Base-by-base conservation (phyloP, 1,140 invertebrate species). In the Anadara kagoshimensis region DNA sequence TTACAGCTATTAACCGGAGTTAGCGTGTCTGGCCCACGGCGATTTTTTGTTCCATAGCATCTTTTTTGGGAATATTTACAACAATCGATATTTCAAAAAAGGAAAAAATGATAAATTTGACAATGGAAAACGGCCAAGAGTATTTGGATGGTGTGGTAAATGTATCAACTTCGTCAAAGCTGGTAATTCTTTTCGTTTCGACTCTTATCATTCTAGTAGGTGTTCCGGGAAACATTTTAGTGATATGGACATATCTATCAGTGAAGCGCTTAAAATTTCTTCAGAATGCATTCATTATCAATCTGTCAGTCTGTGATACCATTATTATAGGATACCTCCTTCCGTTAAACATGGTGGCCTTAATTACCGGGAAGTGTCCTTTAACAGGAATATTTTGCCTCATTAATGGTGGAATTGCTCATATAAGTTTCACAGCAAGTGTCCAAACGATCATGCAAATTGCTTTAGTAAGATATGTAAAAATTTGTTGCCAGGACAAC, bases 301-400 rank as follows among this genome's bases (percentile, higher is more conserved):
- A 29, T 24, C 12, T 68, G 4, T 12, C 66, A 0, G 20, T 59
- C 10, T 54, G 57, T 5, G 66, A 68, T 59, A 54, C 53, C 12
- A 14, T 68, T n/a, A 68, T 68, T 5, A 49, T 47, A n/a, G 66
- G 66, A 29, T 68, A 68, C 29, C 45, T 68, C 4, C 29, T 68
- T 12, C 56, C 66, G 22, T 26, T 58, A 11, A 68, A 58, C 24
- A 47, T 68, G 24, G n/a, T 16, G 8, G 43, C 53, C 2, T 26
- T 68, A 29, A n/a, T 68, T 18, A 11, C 7, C 16, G 53, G 53
- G 41, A 24, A 24, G 0, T 24, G 20, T 26, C 20, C 43, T 20
- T 10, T 5, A 12, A n/a, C n/a, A 3, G 18, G 16, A 45, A 12
- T 18, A 11, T 41, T 68, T 12, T 68, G 66, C 29, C 51, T 20